Base-by-base conservation (phyloP, 2,797 vertebrate genomes). In the Chrysocyon brachyurus region DNA sequence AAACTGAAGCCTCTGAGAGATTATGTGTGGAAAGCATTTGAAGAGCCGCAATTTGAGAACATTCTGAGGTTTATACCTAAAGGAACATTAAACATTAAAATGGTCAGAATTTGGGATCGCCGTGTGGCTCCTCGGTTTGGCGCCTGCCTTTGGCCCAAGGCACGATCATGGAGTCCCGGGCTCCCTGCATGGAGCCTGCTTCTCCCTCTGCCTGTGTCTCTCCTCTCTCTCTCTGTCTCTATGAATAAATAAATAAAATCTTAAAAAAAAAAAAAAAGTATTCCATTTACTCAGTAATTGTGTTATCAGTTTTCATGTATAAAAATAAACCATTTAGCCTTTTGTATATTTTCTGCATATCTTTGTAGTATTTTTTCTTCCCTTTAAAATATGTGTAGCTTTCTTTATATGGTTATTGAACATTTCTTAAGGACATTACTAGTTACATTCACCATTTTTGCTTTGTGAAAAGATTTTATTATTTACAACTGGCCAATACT, bases 321-420 rank as follows among this genome's bases (percentile, higher is more conserved):
- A 83, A 91, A 87, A 92, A 82, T 77, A 5, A 75, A 64, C 24
- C 56, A 8, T 92, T 88, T 92, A 52, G 19, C 9, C 7, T 95
- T 78, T 64, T 68, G 14, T 56, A 95, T 46, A 78, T 70, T 68
- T 92, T 57, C 5, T 33, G 22, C 4, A 26, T 73, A 54, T 77
- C 28, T 68, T 77, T 91, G 28, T 3, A 26, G 26, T 56, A 64
- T 26, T 92, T 93, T 82, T 87, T 87, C 28, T 73, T 95, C 33
- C 57, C 28, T 94, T 66, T 85, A 94, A 92, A 96, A 93, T 85
- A 22, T 19, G 8, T n/a, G 54, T 64, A 64, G 6, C n/a, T 86
- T 91, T 89, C 15, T 90, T 10, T 73, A n/a, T 22, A 64, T 57
- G 9, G 6, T 1, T 90, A 26, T 46, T 61, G 12, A 1, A 66